These are phyloP conservation scores for Sminthurides aquaticus DNA, from an alignment of 2,888 invertebrate species.

Conservation along the genomic window DNA sequence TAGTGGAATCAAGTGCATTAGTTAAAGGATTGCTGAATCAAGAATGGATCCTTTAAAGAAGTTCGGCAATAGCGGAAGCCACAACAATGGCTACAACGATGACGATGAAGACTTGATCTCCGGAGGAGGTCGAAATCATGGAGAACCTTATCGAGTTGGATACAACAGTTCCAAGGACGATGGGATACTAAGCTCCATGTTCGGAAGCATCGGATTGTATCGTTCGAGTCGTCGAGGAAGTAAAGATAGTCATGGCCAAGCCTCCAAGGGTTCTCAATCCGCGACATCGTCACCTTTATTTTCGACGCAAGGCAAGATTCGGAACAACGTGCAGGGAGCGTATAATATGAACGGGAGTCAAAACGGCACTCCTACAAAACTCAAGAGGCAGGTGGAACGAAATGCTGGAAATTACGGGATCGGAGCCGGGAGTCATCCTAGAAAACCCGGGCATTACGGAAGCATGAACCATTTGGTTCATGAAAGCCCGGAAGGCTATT, in stretches of 20 bases:
- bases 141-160: not conserved
- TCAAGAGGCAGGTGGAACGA: not conserved
- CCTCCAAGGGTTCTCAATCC: conserved; percentile 29
- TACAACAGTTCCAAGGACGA: not conserved
- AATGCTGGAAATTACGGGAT: not conserved
- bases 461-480: conserved; percentile 18
- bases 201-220: not conserved
- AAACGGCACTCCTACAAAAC: conserved; percentile 25
- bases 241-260: not conserved
- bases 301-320: conserved; percentile 4
- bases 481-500: not conserved
- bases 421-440: conserved; percentile 5
- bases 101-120: conserved; percentile 33
- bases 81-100: conserved; percentile 35
- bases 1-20: not conserved
- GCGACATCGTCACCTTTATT: conserved; percentile 38
- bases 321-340: conserved; percentile 18
- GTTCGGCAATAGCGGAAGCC: conserved; percentile 25
- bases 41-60: conserved; percentile 16
- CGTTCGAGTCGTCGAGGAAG: not conserved
- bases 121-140: conserved; percentile 11
- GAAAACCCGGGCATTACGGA: conserved; percentile 21
- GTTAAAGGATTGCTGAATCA: not conserved
- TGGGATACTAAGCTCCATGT: not conserved
- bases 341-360: conserved; percentile 13